Percentiles rank a stretch among this genome's conserved stretches.
These are phyloP conservation scores for Nothobranchius furzeri DNA, from an alignment of 2,113 vertebrate genomes.

Conservation along the genomic window DNA sequence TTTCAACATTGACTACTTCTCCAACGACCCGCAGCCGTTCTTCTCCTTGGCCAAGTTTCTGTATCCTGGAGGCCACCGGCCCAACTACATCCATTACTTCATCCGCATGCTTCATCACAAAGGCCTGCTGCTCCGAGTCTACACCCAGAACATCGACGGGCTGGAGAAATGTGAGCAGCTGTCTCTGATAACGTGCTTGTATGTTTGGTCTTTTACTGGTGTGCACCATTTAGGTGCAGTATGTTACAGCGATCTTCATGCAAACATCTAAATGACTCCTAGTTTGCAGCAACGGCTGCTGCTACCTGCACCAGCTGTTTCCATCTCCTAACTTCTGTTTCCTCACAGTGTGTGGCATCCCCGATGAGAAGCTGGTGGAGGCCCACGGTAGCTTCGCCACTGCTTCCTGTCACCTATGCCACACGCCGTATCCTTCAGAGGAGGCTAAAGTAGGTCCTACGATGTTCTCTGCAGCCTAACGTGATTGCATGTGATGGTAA, in stretches of 20 bases:
- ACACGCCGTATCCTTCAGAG: conserved; percentile 76
- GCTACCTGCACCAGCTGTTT: too few species aligned
- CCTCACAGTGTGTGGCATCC: conserved; percentile 78
- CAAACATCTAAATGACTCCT: too few species aligned
- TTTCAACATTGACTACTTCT: conserved; percentile 82
- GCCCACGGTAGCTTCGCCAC: conserved; percentile 81
- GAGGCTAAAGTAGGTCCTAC: conserved; percentile 74
- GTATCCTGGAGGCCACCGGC: conserved; percentile 77
- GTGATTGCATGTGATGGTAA: background rate
- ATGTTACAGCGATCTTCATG: too few species aligned
- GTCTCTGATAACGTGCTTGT: too few species aligned
- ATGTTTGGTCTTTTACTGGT: too few species aligned
- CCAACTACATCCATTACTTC: conserved; percentile 72
- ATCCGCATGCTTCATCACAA: conserved; percentile 80
- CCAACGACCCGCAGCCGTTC: conserved; percentile 73
- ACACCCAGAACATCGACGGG: conserved; percentile 86
- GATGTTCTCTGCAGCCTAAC: background rate
- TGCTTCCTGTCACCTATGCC: conserved; percentile 83
- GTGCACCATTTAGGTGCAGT: too few species aligned
- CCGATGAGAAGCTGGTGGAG: conserved; percentile 81
- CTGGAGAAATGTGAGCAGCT: conserved; percentile 77
- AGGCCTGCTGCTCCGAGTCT: conserved; percentile 80
- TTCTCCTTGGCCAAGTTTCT: conserved; percentile 79
- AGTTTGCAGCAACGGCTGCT: too few species aligned
- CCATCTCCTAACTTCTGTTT: background rate